Evolutionary conservation across 2,888 invertebrate genomes (phyloP).

Genomic region (Chymomyza caudatula): DNA sequence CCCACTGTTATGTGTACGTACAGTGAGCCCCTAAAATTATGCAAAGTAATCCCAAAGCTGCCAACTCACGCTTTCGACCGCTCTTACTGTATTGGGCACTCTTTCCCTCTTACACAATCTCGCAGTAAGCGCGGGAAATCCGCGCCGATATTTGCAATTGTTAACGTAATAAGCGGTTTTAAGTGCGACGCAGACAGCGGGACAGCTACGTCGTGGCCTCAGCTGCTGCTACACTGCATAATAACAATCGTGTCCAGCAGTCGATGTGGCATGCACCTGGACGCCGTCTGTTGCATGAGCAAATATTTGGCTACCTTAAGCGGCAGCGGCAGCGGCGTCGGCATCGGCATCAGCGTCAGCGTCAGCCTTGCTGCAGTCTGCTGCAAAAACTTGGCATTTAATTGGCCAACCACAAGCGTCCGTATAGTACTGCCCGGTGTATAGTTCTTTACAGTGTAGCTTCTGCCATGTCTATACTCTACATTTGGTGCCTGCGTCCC

Average conservation of each 20-base stretch:
- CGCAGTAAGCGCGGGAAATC: constrained; percentile 41
- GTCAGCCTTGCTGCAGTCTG: constrained; percentile 27
- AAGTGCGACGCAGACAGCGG: constrained; percentile 40
- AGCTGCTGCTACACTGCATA: not conserved
- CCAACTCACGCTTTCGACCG: not conserved
- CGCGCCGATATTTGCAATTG: constrained; percentile 70
- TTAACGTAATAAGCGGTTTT: constrained; percentile 70
- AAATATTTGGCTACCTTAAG: constrained; percentile 70
- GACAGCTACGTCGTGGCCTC: constrained; percentile 1
- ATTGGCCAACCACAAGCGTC: constrained; percentile 43
- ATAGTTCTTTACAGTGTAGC: constrained; percentile 50
- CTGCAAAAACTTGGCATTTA: constrained; percentile 65
- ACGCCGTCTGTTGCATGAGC: constrained; percentile 55
- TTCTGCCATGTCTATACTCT: not conserved
- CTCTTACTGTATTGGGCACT: not conserved
- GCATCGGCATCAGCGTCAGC: not conserved
- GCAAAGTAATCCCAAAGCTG: constrained; percentile 61
- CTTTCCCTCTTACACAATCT: not conserved
- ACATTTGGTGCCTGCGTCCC: not conserved
- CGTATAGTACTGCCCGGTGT: constrained; percentile 31
- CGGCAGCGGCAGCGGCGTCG: constrained; percentile 36
- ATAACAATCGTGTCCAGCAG: not conserved
- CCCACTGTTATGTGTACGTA: constrained; percentile 58
- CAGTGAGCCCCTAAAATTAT: constrained; percentile 62
- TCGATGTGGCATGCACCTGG: not conserved